Evolutionary conservation across 1,140 invertebrate genomes (phyloP), one percentile per base, ranked within the genome.

Genomic region (Saccostrea echinata): DNA sequence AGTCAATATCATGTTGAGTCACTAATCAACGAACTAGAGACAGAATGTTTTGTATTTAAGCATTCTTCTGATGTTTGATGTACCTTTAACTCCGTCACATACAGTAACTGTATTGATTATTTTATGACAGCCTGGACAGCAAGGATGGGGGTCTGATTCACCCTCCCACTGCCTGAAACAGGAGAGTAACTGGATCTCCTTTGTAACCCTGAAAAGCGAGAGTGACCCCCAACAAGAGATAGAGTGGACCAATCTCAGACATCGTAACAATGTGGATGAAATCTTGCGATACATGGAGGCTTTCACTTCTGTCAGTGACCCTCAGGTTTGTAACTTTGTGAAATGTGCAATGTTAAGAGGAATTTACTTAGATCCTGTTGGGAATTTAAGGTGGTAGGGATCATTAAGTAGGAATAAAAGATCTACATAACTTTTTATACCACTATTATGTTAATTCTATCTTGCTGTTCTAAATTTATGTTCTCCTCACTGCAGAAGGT

Each of bases 121-220:
- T 83, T 83, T 51, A 24, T 80, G 6, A 53, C 88, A 95, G 94
- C 27, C 91, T 83, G 93, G 93, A 8, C 91, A 92, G 82, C 94
- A 95, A 83, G 92, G 91, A 13, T 95, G 94, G 94, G 94, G 93
- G 12, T 88, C 92, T 57, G 94, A 95, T 80, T 90, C 90, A 9
- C 89, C 90, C 9, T 92, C 80, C 12, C 93, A 95, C 90, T 92
- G 93, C 13, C 88, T 95, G 16, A 92, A 92, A 84, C 93, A 95
- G 87, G 92, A 94, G n/a, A 91, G 93, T 1, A 95, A 94, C 91
- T 95, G 95, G 95, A 71, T 93, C 16, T 87, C 91, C 13, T 95
- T 91, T 89, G 89, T 94, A 0, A 92, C 88, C 55, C 88, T 95
- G 13, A 91, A 91, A 61, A 91, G 94, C 12, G 91, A 94, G 83